phyloP scores from a whole-genome alignment of 1,140 invertebrate genomes.

The Pogonomyrmex californicus region DNA sequence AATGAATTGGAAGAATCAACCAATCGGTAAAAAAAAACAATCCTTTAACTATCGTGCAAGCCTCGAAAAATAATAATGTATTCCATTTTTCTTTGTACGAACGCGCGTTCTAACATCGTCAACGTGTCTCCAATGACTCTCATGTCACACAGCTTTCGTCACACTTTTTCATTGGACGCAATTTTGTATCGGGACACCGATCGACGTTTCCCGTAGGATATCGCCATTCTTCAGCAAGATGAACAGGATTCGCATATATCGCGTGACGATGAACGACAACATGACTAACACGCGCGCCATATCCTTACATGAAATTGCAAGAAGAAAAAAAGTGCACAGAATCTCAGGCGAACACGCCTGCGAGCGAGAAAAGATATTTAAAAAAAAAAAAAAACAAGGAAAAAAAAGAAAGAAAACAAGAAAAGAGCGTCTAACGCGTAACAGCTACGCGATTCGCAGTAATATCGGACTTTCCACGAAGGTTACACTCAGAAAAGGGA shows the following conservation, averaged over 20 bases:
- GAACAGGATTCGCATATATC: not conserved
- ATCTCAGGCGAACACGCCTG: not conserved
- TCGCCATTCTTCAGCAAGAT: constrained; percentile 34
- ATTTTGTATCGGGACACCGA: constrained; percentile 34
- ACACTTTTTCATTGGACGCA: constrained; percentile 49
- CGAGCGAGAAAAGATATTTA: constrained; percentile 23
- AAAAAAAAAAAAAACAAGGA: constrained; percentile 39
- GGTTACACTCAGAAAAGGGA: constrained; percentile 2
- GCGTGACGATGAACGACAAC: constrained; percentile 23
- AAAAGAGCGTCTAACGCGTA: constrained; percentile 79
- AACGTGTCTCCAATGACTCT: constrained; percentile 60
- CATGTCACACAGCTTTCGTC: constrained; percentile 52
- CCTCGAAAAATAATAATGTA: constrained; percentile 30
- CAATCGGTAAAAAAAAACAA: constrained; percentile 36
- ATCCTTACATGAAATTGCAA: constrained; percentile 35
- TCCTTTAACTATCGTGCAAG: constrained; percentile 1
- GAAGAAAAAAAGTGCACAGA: constrained; percentile 43
- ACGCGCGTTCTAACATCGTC: constrained; percentile 66
- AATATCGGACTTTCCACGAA: constrained; percentile 64
- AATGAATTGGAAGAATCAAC: constrained; percentile 7
- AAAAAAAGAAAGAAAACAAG: constrained; percentile 44
- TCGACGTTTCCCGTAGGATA: constrained; percentile 41
- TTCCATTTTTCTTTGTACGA: constrained; percentile 63
- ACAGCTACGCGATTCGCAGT: constrained; percentile 81
- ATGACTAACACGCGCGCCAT: constrained; percentile 4